These are phyloP conservation scores for Oscheius sp. DNA, from an alignment of 2,888 invertebrate species.

Conservation along the genomic window DNA sequence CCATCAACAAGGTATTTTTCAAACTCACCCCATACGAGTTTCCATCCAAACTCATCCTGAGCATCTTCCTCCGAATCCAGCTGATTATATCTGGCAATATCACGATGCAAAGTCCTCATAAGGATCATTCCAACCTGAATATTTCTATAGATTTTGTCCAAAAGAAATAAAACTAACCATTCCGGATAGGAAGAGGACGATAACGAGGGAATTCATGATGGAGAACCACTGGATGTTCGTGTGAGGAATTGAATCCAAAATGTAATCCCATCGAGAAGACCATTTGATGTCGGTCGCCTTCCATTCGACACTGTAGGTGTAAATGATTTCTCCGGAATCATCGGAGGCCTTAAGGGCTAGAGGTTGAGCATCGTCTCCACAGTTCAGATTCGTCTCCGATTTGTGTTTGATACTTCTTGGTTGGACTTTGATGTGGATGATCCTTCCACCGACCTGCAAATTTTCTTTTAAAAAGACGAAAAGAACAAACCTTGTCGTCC, in stretches of 20 bases:
- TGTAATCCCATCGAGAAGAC: slow-evolving; percentile 99
- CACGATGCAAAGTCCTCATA: slow-evolving; percentile 92
- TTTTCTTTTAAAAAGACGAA: slow-evolving; percentile 73
- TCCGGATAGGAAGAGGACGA: slow-evolving; percentile 87
- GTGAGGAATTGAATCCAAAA: slow-evolving; percentile 95
- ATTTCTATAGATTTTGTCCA: too few relatives aligned
- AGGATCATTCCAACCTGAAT: slow-evolving; percentile 99
- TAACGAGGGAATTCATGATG: slow-evolving; percentile 94
- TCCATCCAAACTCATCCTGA: slow-evolving; percentile 69
- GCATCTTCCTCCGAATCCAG: slow-evolving; percentile 74
- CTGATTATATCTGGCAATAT: slow-evolving; percentile 98
- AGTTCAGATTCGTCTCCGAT: slow-evolving; percentile 55
- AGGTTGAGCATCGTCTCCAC: slow-evolving; percentile 75
- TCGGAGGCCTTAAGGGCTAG: slow-evolving; percentile 78
- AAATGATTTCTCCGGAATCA: slow-evolving; percentile 76
- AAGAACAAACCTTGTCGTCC: slow-evolving; percentile 75
- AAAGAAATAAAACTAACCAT: too few relatives aligned
- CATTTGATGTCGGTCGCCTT: slow-evolving; percentile 79
- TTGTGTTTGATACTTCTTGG: slow-evolving; percentile 72
- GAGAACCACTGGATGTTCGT: slow-evolving; percentile 79
- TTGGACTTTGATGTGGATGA: slow-evolving; percentile 76
- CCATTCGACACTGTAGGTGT: slow-evolving; percentile 87
- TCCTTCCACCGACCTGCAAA: slow-evolving; percentile 81
- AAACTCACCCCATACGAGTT: slow-evolving; percentile 84
- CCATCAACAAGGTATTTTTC: slow-evolving; percentile 76